These are phyloP conservation scores for Vannuccia rotundouncinata DNA, from an alignment of 2,888 invertebrate genomes.

Conservation along the genomic window DNA sequence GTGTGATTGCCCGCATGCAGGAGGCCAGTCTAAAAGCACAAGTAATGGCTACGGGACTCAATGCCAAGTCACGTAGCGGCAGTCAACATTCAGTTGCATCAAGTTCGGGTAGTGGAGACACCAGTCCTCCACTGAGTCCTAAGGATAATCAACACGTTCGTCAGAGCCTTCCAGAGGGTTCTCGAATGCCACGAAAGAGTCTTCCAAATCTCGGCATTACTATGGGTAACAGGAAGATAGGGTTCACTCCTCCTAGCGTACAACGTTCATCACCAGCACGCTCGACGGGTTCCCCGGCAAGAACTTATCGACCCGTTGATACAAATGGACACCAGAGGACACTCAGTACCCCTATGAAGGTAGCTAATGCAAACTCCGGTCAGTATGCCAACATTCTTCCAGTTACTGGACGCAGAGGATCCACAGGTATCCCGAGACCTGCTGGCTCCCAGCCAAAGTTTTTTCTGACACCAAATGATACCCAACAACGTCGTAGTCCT, in stretches of 20 bases:
- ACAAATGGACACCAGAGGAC: not conserved
- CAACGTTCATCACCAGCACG: no score
- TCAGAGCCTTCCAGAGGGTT: not conserved
- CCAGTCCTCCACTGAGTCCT: not conserved
- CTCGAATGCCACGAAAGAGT: not conserved
- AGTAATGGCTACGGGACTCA: not conserved
- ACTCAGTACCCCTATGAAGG: not conserved
- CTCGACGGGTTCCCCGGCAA: not conserved
- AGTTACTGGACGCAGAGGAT: not conserved
- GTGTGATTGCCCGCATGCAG: conserved; percentile 54
- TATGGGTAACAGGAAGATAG: not conserved
- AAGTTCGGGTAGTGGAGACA: not conserved
- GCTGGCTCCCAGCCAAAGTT: not conserved
- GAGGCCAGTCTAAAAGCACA: conserved; percentile 50
- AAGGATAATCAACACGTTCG: not conserved
- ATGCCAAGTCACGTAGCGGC: not conserved
- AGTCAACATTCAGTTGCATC: not conserved
- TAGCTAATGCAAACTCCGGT: not conserved
- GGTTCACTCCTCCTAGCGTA: not conserved
- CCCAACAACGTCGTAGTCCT: not conserved
- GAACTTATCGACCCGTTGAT: not conserved
- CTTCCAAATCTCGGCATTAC: not conserved
- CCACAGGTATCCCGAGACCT: not conserved
- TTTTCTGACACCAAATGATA: not conserved
- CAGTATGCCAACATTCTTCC: not conserved